Evolutionary conservation across 2,888 invertebrate genomes (phyloP), one percentile per base, ranked within the genome.

Genomic region (Horisme vitalbata): DNA sequence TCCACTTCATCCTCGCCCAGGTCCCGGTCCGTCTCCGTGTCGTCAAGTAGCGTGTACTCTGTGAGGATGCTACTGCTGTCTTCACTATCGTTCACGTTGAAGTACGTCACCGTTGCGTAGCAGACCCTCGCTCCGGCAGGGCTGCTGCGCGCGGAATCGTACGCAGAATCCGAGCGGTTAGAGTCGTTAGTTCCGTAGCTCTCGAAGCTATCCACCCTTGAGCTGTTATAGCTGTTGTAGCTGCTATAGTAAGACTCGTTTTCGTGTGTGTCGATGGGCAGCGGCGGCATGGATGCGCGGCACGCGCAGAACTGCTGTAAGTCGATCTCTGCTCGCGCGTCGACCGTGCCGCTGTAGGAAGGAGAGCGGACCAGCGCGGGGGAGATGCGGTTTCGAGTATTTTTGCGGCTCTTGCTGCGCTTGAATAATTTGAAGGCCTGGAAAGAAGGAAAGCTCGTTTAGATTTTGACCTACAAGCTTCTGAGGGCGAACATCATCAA

Each of bases 371-470:
- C 72, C 20, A 82, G 65, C 9, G 75, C 76, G 0, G 88, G 88
- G 0, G 88, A 86, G 30, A 89, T 77, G 14, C 81, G 72, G 66
- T 88, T 88, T 2, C 83, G 78, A 1, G 75, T 55, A 52, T 59
- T 67, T 56, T 85, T 86, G 45, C 77, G 76, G 36, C 54, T 76
- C 45, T 83, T 81, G 63, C 65, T 84, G 24, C 81, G 54, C 47
- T 87, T 88, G 75, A 89, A 89, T 21, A 89, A 60, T 59, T 88
- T 89, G 79, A 89, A 87, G 63, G 88, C 88, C 88, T 89, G 82
- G 5, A 31, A 66, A 72, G 63, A 71, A 66, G 13, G 48, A 56
- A 44, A 61, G 20, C 8, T 4, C 4, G 2, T 10, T 11, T 41
- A 11, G 11, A 26, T 11, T 11, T 11, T n/a, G 23, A 10, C 6